Base-by-base conservation (phyloP, 2,113 vertebrate species). In the Arvicanthis niloticus region DNA sequence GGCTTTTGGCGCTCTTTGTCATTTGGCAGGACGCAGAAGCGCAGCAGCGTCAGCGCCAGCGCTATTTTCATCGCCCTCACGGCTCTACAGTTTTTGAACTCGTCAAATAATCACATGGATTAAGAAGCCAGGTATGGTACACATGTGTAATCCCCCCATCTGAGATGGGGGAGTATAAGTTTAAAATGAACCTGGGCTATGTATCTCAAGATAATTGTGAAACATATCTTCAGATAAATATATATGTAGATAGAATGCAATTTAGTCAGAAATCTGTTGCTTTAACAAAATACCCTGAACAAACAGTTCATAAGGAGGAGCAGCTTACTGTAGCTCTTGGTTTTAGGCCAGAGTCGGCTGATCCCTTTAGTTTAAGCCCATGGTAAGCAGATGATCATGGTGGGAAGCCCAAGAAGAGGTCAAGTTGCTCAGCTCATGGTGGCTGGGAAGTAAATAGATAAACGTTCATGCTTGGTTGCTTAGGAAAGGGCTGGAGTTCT, bases 31-130 rank as follows among this genome's bases (percentile, higher is more conserved):
- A 99, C 40, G 91, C 91, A 99, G 73, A 99, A 99, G 53, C 97
- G 97, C 51, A 98, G 98, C 92, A 99, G 96, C 0, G 99, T 99
- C 88, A 99, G 85, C 0, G 98, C 99, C 70, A 98, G 95, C 0
- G 98, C 98, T 34, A 99, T 99, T 76, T 98, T 99, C 94, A 99
- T 98, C 98, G 99, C 99, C 0, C 98, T 98, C 98, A 99, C 98
- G n/a, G 24, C 24, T 84, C 24, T 62, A 42, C n/a, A 42, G n/a
- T 42, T 42, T 31, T 84, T 62, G n/a, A 16, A 31, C 81, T 62
- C 62, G 58, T 62, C 81, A 84, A 62, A 42, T 62, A 62, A 62
- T 15, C n/a, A 42, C n/a, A 62, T 62, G 4, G 7, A 29, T 26
- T 15, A 62, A 84, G 81, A 62, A 62, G 22, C 11, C 40, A 84